Conservation (phyloP, 92 coral and sea anemone genomes). For the Ricordea florida region DNA sequence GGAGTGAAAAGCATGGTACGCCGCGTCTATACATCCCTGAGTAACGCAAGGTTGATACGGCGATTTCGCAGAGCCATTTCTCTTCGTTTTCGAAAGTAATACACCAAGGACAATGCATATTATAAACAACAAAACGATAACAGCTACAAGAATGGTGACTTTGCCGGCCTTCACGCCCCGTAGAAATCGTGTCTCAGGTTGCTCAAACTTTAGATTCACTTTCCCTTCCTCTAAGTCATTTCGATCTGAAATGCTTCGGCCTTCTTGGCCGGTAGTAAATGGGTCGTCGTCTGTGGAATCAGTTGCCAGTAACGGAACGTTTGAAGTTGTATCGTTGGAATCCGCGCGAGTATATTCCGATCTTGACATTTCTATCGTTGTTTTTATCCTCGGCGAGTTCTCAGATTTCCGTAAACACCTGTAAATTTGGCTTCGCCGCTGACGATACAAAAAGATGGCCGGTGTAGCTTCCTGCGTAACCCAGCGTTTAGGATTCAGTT, state of each 20-base stretch:
- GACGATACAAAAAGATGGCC: too few relatives aligned
- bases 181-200: too few relatives aligned
- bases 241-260: too few relatives aligned
- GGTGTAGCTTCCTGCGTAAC: too few relatives aligned
- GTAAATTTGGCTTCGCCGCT: too few relatives aligned
- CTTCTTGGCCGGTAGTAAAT: not conserved
- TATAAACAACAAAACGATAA: slow-evolving; percentile 38
- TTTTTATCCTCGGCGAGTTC: too few relatives aligned
- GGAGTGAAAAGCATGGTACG: slow-evolving; percentile 65
- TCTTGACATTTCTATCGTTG: slow-evolving; percentile 5
- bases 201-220: too few relatives aligned
- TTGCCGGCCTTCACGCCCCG: too few relatives aligned
- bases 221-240: too few relatives aligned
- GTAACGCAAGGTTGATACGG: slow-evolving; percentile 29
- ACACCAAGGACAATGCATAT: slow-evolving; percentile 50
- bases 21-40: slow-evolving; percentile 73
- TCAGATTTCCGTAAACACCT: too few relatives aligned
- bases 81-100: slow-evolving; percentile 14
- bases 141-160: slow-evolving; percentile 19
- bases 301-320: slow-evolving; percentile 56
- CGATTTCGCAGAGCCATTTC: not conserved
- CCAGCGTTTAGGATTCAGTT: too few relatives aligned
- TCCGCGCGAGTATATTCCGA: slow-evolving; percentile 35
- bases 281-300: slow-evolving; percentile 15
- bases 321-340: slow-evolving; percentile 39